These are phyloP conservation scores for Eubasilissa splendida DNA, from an alignment of 2,888 invertebrate genomes.

Conservation along the genomic window DNA sequence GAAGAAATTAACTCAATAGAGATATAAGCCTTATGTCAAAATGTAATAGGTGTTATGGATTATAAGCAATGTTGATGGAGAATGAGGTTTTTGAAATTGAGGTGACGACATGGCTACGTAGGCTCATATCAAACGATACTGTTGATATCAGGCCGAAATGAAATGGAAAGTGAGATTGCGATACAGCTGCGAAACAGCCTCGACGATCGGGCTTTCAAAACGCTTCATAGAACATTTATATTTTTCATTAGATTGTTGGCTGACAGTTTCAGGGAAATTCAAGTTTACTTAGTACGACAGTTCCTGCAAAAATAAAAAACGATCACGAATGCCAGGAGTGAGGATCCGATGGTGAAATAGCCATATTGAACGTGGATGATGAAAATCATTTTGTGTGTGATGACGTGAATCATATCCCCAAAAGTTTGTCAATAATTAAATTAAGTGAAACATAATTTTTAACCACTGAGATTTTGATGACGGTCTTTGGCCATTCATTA, in stretches of 20 bases:
- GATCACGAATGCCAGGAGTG: background rate
- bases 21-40: background rate
- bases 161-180: slow-evolving; percentile 55
- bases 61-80: background rate
- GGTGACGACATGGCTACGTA: slow-evolving; percentile 40
- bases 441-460: too few species aligned
- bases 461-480: too few species aligned
- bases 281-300: too few species aligned
- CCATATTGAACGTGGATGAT: too few species aligned
- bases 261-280: too few species aligned
- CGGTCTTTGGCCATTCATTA: too few species aligned
- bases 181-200: slow-evolving; percentile 32
- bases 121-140: slow-evolving; percentile 54
- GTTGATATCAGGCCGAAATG: slow-evolving; percentile 51
- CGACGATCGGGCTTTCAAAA: slow-evolving; percentile 4
- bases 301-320: too few species aligned
- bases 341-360: background rate
- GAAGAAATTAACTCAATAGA: background rate
- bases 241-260: background rate
- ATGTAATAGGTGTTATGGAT: background rate
- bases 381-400: too few species aligned
- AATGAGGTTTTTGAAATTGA: background rate
- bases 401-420: too few species aligned
- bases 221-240: background rate
- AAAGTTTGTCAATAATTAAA: too few species aligned